These are phyloP conservation scores for Protonemura montana DNA, from an alignment of 2,888 invertebrate species.

Conservation along the genomic window DNA sequence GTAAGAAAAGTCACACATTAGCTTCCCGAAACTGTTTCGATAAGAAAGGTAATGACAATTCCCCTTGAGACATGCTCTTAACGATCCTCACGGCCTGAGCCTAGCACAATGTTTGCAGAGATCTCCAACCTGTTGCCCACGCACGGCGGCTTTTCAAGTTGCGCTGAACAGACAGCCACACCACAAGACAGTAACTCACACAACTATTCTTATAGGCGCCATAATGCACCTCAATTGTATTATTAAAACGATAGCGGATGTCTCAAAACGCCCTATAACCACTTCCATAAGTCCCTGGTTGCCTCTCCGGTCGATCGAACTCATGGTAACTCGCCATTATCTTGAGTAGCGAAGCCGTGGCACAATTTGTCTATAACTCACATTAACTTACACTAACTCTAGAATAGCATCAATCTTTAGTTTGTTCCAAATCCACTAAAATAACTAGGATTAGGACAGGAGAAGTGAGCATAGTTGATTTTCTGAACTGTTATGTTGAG, in stretches of 20 bases:
- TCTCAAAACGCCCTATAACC: not conserved
- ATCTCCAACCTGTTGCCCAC: not conserved
- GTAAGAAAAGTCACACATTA: too few relatives aligned
- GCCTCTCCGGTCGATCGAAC: not conserved
- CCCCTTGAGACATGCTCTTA: not conserved
- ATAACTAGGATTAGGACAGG: not conserved
- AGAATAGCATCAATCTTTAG: not conserved
- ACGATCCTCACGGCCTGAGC: not conserved
- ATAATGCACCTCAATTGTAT: not conserved
- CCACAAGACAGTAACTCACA: not conserved
- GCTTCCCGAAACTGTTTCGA: too few relatives aligned
- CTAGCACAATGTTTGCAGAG: not conserved
- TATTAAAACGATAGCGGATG: not conserved
- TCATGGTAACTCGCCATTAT: not conserved
- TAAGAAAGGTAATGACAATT: too few relatives aligned
- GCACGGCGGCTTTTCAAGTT: not conserved
- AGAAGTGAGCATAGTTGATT: too few relatives aligned
- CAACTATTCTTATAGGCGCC: not conserved
- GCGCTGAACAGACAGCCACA: not conserved
- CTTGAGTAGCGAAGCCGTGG: not conserved
- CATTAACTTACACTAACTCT: not conserved
- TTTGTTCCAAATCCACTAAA: not conserved
- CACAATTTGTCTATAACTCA: not conserved
- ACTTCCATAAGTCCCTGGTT: not conserved
- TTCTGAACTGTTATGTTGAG: not conserved